phyloP scores from a whole-genome alignment of 2,113 vertebrate genomes.

The Malurus melanocephalus region DNA sequence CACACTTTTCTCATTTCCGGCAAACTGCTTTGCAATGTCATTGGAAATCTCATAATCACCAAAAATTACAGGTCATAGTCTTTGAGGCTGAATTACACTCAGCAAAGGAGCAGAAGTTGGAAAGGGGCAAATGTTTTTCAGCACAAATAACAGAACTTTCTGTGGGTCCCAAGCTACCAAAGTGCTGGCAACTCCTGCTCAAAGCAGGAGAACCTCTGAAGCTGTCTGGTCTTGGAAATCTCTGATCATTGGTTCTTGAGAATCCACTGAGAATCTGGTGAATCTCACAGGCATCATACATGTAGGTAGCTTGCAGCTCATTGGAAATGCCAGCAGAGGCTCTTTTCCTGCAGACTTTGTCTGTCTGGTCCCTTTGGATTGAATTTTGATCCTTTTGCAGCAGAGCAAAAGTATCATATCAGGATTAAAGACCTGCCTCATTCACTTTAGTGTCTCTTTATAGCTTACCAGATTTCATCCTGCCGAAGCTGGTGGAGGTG shows the following conservation, averaged over 20 bases:
- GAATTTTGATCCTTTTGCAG: background rate
- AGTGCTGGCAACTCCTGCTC: background rate
- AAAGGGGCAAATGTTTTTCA: background rate
- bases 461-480: background rate
- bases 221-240: background rate
- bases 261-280: background rate
- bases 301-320: fast-evolving
- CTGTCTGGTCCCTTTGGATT: background rate
- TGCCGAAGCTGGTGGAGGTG: background rate
- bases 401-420: background rate
- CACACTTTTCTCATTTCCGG: background rate
- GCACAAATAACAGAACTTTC: background rate
- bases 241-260: background rate
- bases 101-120: background rate
- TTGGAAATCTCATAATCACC: background rate
- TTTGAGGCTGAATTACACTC: background rate
- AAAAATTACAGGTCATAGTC: background rate
- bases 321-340: background rate
- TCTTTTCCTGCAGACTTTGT: background rate
- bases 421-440: background rate
- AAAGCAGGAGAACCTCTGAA: background rate
- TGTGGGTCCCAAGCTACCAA: background rate
- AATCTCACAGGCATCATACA: background rate
- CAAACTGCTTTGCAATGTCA: background rate
- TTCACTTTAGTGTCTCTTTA: background rate